Evolutionary conservation across 2,888 invertebrate genomes (phyloP).

Genomic region (Elegia similella): DNA sequence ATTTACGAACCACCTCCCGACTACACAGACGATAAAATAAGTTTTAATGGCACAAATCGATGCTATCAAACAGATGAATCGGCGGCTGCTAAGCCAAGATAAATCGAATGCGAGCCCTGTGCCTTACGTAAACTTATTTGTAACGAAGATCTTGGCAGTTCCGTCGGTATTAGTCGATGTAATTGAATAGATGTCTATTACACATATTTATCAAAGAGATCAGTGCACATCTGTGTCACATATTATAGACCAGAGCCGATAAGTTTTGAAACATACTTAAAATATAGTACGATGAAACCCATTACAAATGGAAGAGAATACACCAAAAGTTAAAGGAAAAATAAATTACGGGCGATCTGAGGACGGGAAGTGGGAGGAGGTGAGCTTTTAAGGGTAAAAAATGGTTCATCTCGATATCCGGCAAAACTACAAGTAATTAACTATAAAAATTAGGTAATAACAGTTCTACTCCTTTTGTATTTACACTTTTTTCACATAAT

Average conservation of each 20-base stretch:
- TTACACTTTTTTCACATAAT: too few species aligned
- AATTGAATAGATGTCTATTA: constrained; percentile 35
- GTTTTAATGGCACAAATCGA: constrained; percentile 63
- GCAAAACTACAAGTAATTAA: too few species aligned
- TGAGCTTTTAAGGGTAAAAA: too few species aligned
- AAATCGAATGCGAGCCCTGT: constrained; percentile 46
- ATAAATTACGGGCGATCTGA: too few species aligned
- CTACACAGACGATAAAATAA: constrained; percentile 51
- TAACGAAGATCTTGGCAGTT: constrained; percentile 34
- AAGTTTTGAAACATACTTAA: too few species aligned
- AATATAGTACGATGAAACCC: too few species aligned
- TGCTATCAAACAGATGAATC: constrained; percentile 61
- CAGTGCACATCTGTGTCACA: background rate
- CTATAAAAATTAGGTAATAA: too few species aligned
- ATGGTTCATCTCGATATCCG: too few species aligned
- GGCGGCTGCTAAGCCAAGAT: constrained; percentile 41
- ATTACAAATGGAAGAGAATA: too few species aligned
- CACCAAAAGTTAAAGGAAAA: too few species aligned
- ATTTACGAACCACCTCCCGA: constrained; percentile 52
- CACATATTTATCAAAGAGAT: constrained; percentile 30
- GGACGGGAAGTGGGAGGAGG: too few species aligned
- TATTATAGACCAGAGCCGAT: background rate
- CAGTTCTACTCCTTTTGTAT: too few species aligned
- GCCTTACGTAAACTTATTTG: constrained; percentile 48
- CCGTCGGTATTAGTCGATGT: constrained; percentile 28